Evolutionary conservation across 2,113 vertebrate species (phyloP).

Genomic region (Turnix velox): DNA sequence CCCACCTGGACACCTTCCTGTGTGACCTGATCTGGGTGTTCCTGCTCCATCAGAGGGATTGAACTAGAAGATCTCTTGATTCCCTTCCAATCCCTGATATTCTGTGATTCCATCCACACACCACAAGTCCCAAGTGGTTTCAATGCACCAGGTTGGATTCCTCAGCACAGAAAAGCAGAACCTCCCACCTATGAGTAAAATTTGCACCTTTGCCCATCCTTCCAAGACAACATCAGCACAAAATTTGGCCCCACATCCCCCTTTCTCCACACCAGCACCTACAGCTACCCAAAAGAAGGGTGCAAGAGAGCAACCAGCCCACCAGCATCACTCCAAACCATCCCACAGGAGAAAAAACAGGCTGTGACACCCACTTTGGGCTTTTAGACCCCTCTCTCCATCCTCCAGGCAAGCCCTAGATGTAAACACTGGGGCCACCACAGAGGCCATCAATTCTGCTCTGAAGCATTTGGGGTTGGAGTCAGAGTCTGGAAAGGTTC

Average conservation of each 20-base stretch:
- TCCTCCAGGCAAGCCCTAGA: fast-evolving
- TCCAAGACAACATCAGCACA: fast-evolving
- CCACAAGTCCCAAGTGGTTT: not conserved
- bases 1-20: too few relatives aligned
- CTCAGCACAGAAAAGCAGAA: fast-evolving
- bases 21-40: too few relatives aligned
- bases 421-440: not conserved
- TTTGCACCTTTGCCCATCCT: fast-evolving
- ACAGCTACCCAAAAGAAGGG: fast-evolving
- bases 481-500: constrained; percentile 39
- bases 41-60: too few relatives aligned
- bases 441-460: not conserved
- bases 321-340: fast-evolving
- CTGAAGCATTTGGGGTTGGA: not conserved
- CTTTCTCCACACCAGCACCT: not conserved
- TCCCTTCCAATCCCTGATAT: too few relatives aligned
- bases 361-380: not conserved
- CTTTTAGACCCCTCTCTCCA: not conserved
- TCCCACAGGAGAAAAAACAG: fast-evolving
- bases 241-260: fast-evolving
- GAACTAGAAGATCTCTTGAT: too few relatives aligned
- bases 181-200: not conserved
- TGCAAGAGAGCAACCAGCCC: not conserved
- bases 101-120: fast-evolving
- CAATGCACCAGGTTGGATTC: not conserved